Percentiles rank a stretch among this genome's conserved stretches.
phyloP scores from a whole-genome alignment of 2,113 vertebrate genomes.

The Spheniscus mendiculus region DNA sequence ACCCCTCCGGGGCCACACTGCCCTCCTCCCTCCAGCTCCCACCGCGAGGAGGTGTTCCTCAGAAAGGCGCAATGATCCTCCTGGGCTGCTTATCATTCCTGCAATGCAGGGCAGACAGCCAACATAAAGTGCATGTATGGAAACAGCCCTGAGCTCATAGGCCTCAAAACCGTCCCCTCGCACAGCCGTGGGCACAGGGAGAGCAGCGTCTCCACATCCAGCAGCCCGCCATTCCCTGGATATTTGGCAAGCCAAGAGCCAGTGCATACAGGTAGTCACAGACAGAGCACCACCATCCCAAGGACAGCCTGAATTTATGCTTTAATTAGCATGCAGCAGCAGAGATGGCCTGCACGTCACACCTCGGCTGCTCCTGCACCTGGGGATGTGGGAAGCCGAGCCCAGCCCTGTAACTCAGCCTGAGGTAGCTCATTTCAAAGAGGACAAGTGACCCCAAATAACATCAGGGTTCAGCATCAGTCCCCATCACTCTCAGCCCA shows the following conservation, averaged over 20 bases:
- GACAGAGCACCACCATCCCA: not conserved
- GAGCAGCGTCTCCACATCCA: rapidly evolving
- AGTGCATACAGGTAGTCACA: rapidly evolving
- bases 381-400: not conserved
- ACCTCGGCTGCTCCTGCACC: not conserved
- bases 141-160: rapidly evolving
- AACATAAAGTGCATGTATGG: rapidly evolving
- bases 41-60: rapidly evolving
- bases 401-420: not conserved
- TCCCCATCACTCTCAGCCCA: not conserved
- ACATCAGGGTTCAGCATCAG: not conserved
- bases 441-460: not conserved
- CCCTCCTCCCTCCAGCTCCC: not conserved
- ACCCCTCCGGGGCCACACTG: rapidly evolving
- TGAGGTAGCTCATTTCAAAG: not conserved
- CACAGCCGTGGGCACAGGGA: not conserved
- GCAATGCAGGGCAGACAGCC: rapidly evolving
- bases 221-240: not conserved
- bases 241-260: not conserved
- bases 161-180: rapidly evolving
- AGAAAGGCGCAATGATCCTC: rapidly evolving
- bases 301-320: not conserved
- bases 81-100: rapidly evolving
- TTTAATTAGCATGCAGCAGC: not conserved
- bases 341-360: not conserved